Base-by-base conservation (phyloP, 2,113 vertebrate species). In the Pungitius pungitius region DNA sequence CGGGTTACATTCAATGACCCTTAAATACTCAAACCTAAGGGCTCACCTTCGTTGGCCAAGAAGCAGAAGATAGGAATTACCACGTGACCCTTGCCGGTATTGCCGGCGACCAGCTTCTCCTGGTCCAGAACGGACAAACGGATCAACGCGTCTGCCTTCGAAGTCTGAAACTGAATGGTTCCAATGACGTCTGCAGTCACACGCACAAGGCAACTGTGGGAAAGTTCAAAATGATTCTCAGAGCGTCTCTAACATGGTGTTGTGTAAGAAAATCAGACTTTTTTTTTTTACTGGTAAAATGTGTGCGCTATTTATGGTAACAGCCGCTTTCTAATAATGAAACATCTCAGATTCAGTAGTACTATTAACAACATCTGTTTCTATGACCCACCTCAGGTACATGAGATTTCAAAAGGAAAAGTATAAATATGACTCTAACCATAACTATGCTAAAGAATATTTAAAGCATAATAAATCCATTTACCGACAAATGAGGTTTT, bases 401-500 rank as follows among this genome's bases (percentile, higher is more conserved):
- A 63, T 37, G 22, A 0, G 27, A 24, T 54, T 26, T 45, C 24
- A 52, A 59, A 59, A 1, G 40, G 55, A 59, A 1, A 3, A 35
- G 14, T 26, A 24, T 33, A 33, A 58, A 59, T 47, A 33, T n/a
- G 18, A 63, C 20, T 30, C 24, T 30, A n/a, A 30, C 2, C 18
- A 8, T n/a, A 8, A 47, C 33, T 22, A 13, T 64, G 6, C 3
- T 6, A 49, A 49, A 13, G 20, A 45, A 45, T 55, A 62, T 26
- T 22, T 14, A 17, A 1, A 37, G 1, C 2, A 0, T 24, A 4
- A 56, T 24, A 4, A 12, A 8, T 64, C 79, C 3, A 78, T 88
- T 91, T 92, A 98, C 97, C 97, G 95, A 88, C 97, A 97, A 58
- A 98, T 91, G 13, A 96, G 33, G 60, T 95, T 87, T 73, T 94